Evolutionary conservation across 64 coral and sea anemone genomes (phyloP), one percentile per base, ranked within the genome.

Genomic region (Pocillopora damicornis): DNA sequence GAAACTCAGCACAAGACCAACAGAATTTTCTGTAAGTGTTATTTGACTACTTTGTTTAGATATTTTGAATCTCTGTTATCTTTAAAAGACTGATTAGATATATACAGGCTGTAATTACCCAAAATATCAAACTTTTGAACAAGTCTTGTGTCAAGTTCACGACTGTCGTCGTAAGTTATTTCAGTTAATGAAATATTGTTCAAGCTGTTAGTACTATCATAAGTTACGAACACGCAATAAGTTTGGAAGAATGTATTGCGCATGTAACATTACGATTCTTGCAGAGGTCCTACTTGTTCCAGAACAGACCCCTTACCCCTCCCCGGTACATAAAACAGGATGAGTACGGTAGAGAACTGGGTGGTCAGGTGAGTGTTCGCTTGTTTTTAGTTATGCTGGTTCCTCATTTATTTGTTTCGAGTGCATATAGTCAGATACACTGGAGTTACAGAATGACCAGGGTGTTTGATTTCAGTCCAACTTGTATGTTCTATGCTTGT

Each of bases 201-300:
- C 30, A 51, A 51, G 42, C 42, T 7, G 42, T 51, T 7, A 51
- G 42, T 51, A 25, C 69, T 23, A 25, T 25, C 17, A n/a, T 73
- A 26, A 26, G 22, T 73, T 8, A 73, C 69, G 30, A 30, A 30
- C 30, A 30, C 30, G 30, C 30, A 30, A 30, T 30, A 30, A 30
- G 30, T 30, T 30, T 30, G 30, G 30, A 30, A 30, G 30, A 30
- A 30, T 30, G 30, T 30, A 30, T 30, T 30, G 30, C 30, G 30
- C 30, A 30, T 30, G 30, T 30, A 30, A 30, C 30, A 30, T 30
- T 30, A 30, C 30, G 30, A 30, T 83, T 25, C 69, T 36, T 90
- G 13, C 79, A 96, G 94, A 89, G 94, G 13, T 96, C 94, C 17
- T 96, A 96, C 88, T 86, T 96, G 57, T 96, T 96, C 77, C 94